Base-by-base conservation (phyloP, 37 sponge, comb jelly and placozoan genomes). In the Dysidea cf. avara region DNA sequence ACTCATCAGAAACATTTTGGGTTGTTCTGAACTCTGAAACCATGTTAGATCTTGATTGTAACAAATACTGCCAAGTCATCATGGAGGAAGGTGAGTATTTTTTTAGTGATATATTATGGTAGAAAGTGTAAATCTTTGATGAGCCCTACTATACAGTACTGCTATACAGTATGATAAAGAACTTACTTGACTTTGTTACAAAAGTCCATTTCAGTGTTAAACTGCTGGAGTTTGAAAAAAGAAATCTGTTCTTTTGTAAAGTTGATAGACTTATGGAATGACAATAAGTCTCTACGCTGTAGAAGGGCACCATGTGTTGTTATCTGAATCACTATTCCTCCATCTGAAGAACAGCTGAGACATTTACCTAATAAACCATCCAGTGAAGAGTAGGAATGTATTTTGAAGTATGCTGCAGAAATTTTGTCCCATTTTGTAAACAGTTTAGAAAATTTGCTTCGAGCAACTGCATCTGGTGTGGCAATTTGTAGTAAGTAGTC, bases 281-380 rank as follows among this genome's bases (percentile, higher is more conserved):
- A 40, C 22, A 74, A 35, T n/a, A 83, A 38, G 26, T 81, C 82
- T 0, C 31, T 53, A 32, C 16, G 35, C 18, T 73, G 66, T 28
- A 92, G 78, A 2, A 88, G 88, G 26, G 72, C 82, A 31, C 85
- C 72, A 46, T 92, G 89, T 48, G 93, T 92, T 14, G 93, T 92
- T 6, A 92, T 89, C 80, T 92, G 81, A 30, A 72, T 24, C 25
- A 48, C 25, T 18, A 69, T 12, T n/a, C 71, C 53, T 21, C 12
- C 71, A 26, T 11, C 30, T 7, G 43, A 39, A 47, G 29, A 66
- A 17, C 6, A 5, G 29, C 7, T 6, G 12, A 20, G 40, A 3
- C 9, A 12, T 43, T 43, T 43, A 43, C 46, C 9, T 20, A 69
- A 29, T 53, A n/a, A 69, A 46, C 53, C 71, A 22, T 7, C 49